A percentile compares a stretch with the other conserved stretches of the same genome.
Evolutionary conservation across 2,888 invertebrate species (phyloP).

Genomic region (Polia nebulosa): DNA sequence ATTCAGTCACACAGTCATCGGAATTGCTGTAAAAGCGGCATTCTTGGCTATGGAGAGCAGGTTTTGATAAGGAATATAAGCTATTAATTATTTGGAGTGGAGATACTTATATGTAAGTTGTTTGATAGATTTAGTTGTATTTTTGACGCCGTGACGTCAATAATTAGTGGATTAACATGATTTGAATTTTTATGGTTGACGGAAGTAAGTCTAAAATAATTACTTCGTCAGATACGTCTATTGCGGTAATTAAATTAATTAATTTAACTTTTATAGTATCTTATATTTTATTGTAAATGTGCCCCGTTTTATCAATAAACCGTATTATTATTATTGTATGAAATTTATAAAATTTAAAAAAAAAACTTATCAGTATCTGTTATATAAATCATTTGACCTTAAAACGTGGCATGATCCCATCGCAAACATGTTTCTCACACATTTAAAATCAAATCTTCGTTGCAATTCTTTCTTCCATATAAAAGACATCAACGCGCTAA

Average conservation of each 20-base stretch:
- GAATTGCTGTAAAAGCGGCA: constrained; percentile 51
- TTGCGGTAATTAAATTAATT: too few relatives aligned
- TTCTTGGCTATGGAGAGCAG: constrained; percentile 47
- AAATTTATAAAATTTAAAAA: too few relatives aligned
- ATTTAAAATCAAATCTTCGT: constrained; percentile 23
- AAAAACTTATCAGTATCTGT: too few relatives aligned
- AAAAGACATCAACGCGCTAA: constrained; percentile 77
- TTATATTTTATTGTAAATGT: too few relatives aligned
- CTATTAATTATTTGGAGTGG: constrained; percentile 28
- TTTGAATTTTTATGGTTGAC: neutral
- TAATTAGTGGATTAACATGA: neutral
- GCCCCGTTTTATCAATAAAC: too few relatives aligned
- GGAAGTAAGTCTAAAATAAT: neutral
- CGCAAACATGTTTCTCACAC: constrained; percentile 15
- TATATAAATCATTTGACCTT: constrained; percentile 3
- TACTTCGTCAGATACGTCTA: neutral
- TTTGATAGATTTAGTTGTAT: neutral
- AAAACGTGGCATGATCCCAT: constrained; percentile 6
- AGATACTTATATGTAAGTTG: neutral
- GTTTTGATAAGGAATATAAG: constrained; percentile 30
- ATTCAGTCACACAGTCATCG: constrained; percentile 50
- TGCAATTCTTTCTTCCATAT: constrained; percentile 44
- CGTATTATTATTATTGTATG: too few relatives aligned
- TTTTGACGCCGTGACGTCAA: neutral
- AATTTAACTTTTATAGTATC: too few relatives aligned